Evolutionary conservation across 2,888 invertebrate genomes (phyloP).

Genomic region (Phyllotreta cruciferae): DNA sequence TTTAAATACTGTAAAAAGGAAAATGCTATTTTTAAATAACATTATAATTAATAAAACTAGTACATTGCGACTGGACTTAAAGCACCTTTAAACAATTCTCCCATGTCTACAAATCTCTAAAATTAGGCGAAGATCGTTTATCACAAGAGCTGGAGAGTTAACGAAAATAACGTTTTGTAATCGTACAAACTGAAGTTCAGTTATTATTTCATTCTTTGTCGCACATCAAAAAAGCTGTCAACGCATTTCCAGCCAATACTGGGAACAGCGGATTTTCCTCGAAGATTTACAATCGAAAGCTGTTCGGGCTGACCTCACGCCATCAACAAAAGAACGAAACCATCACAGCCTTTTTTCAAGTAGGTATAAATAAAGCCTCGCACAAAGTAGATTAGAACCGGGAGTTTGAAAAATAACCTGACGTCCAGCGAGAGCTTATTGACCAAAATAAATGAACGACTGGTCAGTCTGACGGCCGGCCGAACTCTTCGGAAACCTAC

Average conservation of each 20-base stretch:
- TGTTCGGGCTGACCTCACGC: constrained; percentile 21
- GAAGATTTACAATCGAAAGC: constrained; percentile 27
- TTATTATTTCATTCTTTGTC: constrained; percentile 24
- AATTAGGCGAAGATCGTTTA: no score
- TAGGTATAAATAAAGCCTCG: constrained; percentile 30
- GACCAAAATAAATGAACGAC: constrained; percentile 33
- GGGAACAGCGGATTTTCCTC: constrained; percentile 11
- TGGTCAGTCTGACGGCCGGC: constrained; percentile 3
- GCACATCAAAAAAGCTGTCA: constrained; percentile 18
- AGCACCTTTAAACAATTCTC: no score
- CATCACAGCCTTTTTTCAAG: constrained; percentile 32
- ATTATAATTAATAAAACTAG: no score
- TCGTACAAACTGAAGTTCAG: constrained; percentile 3
- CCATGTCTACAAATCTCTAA: no score
- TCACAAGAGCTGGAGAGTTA: no score
- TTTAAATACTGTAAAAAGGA: no score
- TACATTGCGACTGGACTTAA: no score
- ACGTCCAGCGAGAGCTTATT: constrained; percentile 32
- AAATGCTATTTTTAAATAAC: no score
- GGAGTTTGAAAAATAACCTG: constrained; percentile 31
- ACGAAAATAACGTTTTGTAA: constrained; percentile 8
- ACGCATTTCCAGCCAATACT: constrained; percentile 23
- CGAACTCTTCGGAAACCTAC: constrained; percentile 7
- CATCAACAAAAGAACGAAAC: constrained; percentile 30
- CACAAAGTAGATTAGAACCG: constrained; percentile 32